These are phyloP conservation scores for Plebejus argus DNA, from an alignment of 2,888 invertebrate genomes.

Conservation along the genomic window DNA sequence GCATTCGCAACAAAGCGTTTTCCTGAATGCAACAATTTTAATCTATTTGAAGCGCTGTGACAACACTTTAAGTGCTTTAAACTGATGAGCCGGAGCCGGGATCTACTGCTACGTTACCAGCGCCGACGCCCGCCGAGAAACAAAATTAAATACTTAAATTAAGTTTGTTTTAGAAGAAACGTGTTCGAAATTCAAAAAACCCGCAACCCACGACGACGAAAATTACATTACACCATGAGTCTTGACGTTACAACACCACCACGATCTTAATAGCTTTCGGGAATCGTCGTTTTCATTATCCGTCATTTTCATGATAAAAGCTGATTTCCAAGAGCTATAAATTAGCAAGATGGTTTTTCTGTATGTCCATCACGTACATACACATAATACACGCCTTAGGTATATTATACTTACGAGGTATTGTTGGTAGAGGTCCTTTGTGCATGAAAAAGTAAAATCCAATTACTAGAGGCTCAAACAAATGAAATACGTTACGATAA, in stretches of 20 bases:
- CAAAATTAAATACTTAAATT: conserved; percentile 7
- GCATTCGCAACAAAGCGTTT: background rate
- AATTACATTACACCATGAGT: background rate
- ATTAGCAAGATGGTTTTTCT: background rate
- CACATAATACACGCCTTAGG: conserved; percentile 18
- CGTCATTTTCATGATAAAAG: no score
- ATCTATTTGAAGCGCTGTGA: conserved; percentile 15
- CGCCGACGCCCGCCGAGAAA: conserved; percentile 1
- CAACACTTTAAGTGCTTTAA: conserved; percentile 18
- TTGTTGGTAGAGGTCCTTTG: conserved; percentile 74
- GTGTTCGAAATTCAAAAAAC: background rate
- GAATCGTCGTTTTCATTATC: no score
- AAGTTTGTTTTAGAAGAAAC: background rate
- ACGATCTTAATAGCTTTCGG: background rate
- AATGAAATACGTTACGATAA: conserved; percentile 36
- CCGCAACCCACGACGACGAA: background rate
- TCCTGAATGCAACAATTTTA: conserved; percentile 3
- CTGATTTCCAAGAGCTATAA: background rate
- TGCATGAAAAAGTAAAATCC: conserved; percentile 52
- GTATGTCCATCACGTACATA: background rate
- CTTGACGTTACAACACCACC: background rate
- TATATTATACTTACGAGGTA: conserved; percentile 61
- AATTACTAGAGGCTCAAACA: conserved; percentile 40
- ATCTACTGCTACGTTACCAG: background rate
- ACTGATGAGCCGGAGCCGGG: background rate